Conservation (phyloP, 2,888 invertebrate genomes). For the Phalangium opilio region DNA sequence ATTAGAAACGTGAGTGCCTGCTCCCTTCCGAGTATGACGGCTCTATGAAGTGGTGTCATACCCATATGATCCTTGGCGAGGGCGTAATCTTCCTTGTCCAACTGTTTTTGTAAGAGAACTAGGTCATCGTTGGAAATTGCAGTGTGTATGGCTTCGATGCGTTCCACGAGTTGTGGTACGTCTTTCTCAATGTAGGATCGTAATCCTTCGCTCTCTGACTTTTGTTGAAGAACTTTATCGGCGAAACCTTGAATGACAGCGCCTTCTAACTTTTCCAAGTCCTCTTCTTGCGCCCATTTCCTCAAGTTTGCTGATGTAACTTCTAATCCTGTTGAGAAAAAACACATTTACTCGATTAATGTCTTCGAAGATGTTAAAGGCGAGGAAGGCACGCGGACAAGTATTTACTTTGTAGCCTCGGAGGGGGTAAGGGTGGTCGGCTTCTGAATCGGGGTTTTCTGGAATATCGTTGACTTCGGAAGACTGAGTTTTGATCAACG, state of each 20-base stretch:
- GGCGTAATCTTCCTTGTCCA: slow-evolving; percentile 64
- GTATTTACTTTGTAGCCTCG: slow-evolving; percentile 19
- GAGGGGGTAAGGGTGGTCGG: slow-evolving; percentile 18
- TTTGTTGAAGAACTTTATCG: slow-evolving; percentile 35
- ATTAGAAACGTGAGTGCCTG: slow-evolving; percentile 51
- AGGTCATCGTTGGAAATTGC: slow-evolving; percentile 21
- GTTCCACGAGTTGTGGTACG: slow-evolving; percentile 19
- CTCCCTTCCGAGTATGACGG: slow-evolving; percentile 66
- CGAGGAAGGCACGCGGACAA: not conserved
- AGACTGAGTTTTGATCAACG: too few relatives aligned
- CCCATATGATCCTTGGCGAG: slow-evolving; percentile 66
- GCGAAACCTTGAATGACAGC: slow-evolving; percentile 85
- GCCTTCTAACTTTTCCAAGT: slow-evolving; percentile 66
- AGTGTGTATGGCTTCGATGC: slow-evolving; percentile 20
- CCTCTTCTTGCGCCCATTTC: slow-evolving; percentile 89
- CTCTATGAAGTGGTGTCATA: slow-evolving; percentile 71
- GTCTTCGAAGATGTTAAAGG: too few relatives aligned
- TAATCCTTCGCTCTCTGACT: slow-evolving; percentile 12
- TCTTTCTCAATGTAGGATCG: slow-evolving; percentile 18
- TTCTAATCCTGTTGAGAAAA: slow-evolving; percentile 44
- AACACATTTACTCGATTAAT: not conserved
- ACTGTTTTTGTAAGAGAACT: slow-evolving; percentile 30
- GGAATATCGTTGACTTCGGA: too few relatives aligned
- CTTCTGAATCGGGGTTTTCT: slow-evolving; percentile 7
- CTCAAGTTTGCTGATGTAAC: slow-evolving; percentile 75